These are phyloP conservation scores for Mystacornis crossleyi DNA, from an alignment of 2,113 vertebrate genomes.

Conservation along the genomic window DNA sequence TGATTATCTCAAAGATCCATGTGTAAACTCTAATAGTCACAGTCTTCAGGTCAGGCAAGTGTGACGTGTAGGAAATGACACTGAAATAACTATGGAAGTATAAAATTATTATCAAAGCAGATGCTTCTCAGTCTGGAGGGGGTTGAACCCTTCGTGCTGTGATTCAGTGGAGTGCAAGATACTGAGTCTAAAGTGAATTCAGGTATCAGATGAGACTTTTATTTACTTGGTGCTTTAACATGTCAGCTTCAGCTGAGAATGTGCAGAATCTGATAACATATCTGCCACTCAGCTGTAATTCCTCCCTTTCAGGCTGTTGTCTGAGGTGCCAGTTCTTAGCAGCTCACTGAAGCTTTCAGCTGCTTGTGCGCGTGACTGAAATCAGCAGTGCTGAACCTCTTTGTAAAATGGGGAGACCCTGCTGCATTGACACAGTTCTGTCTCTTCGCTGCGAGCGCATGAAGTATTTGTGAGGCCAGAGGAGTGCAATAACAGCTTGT, in stretches of 20 bases:
- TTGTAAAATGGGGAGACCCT: background rate
- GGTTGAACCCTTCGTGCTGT: background rate
- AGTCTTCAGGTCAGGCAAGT: background rate
- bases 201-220: background rate
- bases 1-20: background rate
- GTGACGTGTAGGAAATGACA: background rate
- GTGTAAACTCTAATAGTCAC: background rate
- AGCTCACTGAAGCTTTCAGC: background rate
- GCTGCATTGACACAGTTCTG: background rate
- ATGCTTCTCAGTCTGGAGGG: background rate
- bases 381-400: background rate
- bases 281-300: background rate
- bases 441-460: background rate
- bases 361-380: background rate
- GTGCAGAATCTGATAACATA: background rate
- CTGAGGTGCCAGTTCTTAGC: background rate
- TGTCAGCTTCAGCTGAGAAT: background rate
- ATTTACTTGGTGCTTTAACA: background rate
- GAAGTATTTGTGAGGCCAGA: background rate
- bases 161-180: background rate
- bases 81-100: background rate
- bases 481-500: background rate
- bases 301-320: background rate
- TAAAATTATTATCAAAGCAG: background rate
- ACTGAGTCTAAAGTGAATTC: background rate